Evolutionary conservation across 1,140 invertebrate genomes (phyloP), one percentile per base, ranked within the genome.

Genomic region (Drosophila sp.): DNA sequence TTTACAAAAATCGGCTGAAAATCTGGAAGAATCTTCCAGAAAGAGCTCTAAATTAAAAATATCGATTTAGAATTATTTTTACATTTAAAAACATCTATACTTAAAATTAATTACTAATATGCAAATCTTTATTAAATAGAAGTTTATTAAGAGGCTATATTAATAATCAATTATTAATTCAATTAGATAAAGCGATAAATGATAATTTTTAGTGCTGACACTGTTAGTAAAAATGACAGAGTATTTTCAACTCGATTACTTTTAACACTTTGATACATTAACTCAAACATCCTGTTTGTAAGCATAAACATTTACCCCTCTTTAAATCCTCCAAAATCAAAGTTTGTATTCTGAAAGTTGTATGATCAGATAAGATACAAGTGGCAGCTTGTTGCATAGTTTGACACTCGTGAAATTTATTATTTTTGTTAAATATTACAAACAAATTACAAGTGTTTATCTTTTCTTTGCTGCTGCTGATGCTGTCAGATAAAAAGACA

Each of bases 401-500:
- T 29, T 59, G 54, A 50, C 56, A 59, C n/a, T 14, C 32, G 32
- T 7, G 4, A 27, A 59, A 69, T 54, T 73, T 61, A 66, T 50
- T 59, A 29, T 51, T 66, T 36, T 34, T 27, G 45, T 48, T 21
- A 48, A 36, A 38, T 40, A 67, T 67, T 59, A 14, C 54, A 41
- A 58, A 51, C 40, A 54, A 66, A 59, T 75, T 75, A 66, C 69
- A 66, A 74, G 70, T 82, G 41, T 38, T 59, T n/a, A n/a, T n/a
- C n/a, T n/a, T n/a, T n/a, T n/a, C n/a, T 61, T 41, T 63, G 21
- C 38, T 57, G 40, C 36, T 21, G 34, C 41, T 57, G 53, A 48
- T 66, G 63, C 43, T 69, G 65, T 21, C 27, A 51, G 61, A 82
- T 74, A 82, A 83, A 82, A 51, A 66, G 56, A 41, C 53, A 13